Percentiles rank a stretch among this genome's conserved stretches.
Evolutionary conservation across 2,797 vertebrate genomes (phyloP).

Genomic region (Alfaro cultratus): DNA sequence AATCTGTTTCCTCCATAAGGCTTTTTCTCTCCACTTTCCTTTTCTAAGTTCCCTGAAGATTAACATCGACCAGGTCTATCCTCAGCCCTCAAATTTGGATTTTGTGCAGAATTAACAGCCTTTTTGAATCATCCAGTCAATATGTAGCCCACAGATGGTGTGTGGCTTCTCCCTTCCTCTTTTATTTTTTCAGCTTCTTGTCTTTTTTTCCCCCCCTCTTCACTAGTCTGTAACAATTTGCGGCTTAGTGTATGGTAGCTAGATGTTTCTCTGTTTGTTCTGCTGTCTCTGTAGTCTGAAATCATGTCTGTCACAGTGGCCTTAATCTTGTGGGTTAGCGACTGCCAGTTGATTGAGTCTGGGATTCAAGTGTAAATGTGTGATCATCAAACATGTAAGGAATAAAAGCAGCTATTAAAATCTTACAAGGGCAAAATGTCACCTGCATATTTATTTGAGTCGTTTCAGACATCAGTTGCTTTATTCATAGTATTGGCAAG

Average conservation of each 20-base stretch:
- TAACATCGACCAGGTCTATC: constrained; percentile 21
- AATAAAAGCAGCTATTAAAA: constrained; percentile 51
- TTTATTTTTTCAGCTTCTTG: neutral
- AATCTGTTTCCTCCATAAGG: constrained; percentile 34
- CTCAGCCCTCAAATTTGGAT: constrained; percentile 12
- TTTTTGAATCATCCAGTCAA: constrained; percentile 57
- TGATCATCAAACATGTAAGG: constrained; percentile 40
- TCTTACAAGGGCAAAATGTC: constrained; percentile 23
- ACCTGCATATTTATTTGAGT: constrained; percentile 38
- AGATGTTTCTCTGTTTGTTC: constrained; percentile 56
- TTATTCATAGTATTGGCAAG: neutral
- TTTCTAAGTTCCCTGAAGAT: constrained; percentile 30
- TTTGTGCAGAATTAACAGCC: constrained; percentile 37
- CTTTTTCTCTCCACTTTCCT: constrained; percentile 10
- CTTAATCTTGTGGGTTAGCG: constrained; percentile 75
- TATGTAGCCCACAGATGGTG: constrained; percentile 72
- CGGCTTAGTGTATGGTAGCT: constrained; percentile 46
- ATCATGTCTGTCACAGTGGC: constrained; percentile 73
- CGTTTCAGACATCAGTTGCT: constrained; percentile 25
- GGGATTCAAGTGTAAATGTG: constrained; percentile 4
- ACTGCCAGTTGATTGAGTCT: constrained; percentile 58
- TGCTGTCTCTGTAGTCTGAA: constrained; percentile 69
- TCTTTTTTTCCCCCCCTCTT: constrained; percentile 33
- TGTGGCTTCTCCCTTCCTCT: constrained; percentile 44
- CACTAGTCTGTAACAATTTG: constrained; percentile 57